A percentile compares a stretch with the other conserved stretches of the same genome.
Conservation (phyloP, 2,113 vertebrate species). For the Plectropomus leopardus region DNA sequence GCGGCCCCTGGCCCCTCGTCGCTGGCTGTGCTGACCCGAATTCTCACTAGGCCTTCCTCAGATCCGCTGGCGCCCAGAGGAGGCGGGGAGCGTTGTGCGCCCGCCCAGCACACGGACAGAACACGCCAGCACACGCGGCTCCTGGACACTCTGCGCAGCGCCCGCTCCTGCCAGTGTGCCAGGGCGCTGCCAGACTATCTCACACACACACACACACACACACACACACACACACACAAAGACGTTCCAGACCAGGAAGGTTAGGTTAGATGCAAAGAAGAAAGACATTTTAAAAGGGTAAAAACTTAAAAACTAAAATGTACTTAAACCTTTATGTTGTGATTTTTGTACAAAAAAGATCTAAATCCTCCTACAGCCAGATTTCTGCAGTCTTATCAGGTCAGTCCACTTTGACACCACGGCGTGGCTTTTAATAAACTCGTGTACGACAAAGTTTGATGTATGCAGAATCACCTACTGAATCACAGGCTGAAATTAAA, state of each 20-base stretch:
- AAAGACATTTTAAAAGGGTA: constrained; percentile 45
- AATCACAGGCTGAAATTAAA: too few species aligned
- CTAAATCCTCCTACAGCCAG: too few species aligned
- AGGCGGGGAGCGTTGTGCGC: constrained; percentile 76
- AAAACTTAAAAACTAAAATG: constrained; percentile 7
- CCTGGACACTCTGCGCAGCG: constrained; percentile 79
- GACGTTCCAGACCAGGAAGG: constrained; percentile 35
- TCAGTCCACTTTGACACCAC: too few species aligned
- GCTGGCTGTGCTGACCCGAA: constrained; percentile 84
- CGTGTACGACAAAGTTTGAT: too few species aligned
- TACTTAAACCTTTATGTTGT: background rate
- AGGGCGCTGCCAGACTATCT: constrained; percentile 81
- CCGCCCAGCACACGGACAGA: constrained; percentile 86
- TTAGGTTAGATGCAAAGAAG: constrained; percentile 22
- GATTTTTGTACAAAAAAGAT: too few species aligned
- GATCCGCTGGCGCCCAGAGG: constrained; percentile 85
- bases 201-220: constrained; percentile 22
- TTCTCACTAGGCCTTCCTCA: constrained; percentile 86
- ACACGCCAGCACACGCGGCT: constrained; percentile 86
- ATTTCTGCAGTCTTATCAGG: too few species aligned
- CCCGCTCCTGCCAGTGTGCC: constrained; percentile 84
- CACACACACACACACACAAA: constrained; percentile 33
- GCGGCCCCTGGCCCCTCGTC: constrained; percentile 36
- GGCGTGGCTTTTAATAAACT: too few species aligned
- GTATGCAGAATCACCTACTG: too few species aligned